phyloP scores from a whole-genome alignment of 2,113 vertebrate genomes.

The Lepidothrix coronata region DNA sequence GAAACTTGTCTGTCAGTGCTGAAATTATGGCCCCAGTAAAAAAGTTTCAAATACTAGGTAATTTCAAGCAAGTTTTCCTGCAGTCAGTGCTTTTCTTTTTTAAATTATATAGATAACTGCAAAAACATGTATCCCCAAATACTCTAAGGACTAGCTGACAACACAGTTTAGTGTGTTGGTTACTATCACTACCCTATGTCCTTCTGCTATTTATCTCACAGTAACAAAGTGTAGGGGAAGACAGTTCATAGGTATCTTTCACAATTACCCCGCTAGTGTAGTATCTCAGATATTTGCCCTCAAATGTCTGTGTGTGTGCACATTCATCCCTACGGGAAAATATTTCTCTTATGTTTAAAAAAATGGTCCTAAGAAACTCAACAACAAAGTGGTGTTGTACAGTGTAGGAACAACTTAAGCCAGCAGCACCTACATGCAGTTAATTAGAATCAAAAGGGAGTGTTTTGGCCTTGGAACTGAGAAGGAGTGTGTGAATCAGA shows the following conservation, averaged over 20 bases:
- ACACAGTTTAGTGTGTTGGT: background rate
- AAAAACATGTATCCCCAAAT: background rate
- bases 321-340: background rate
- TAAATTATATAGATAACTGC: background rate
- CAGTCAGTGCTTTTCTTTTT: background rate
- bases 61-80: background rate
- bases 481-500: too few species aligned
- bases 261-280: background rate
- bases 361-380: background rate
- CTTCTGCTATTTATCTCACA: background rate
- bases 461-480: too few species aligned
- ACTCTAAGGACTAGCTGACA: background rate
- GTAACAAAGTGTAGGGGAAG: background rate
- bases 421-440: too few species aligned
- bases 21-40: background rate
- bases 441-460: too few species aligned
- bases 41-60: background rate
- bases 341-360: background rate
- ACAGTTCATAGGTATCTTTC: background rate
- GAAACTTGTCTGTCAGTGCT: background rate
- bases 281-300: background rate
- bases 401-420: too few species aligned
- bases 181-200: background rate
- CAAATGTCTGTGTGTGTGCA: background rate
- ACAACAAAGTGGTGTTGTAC: background rate